Evolutionary conservation across 92 coral and sea anemone genomes (phyloP).

Genomic region (Zoanthus sociatus): DNA sequence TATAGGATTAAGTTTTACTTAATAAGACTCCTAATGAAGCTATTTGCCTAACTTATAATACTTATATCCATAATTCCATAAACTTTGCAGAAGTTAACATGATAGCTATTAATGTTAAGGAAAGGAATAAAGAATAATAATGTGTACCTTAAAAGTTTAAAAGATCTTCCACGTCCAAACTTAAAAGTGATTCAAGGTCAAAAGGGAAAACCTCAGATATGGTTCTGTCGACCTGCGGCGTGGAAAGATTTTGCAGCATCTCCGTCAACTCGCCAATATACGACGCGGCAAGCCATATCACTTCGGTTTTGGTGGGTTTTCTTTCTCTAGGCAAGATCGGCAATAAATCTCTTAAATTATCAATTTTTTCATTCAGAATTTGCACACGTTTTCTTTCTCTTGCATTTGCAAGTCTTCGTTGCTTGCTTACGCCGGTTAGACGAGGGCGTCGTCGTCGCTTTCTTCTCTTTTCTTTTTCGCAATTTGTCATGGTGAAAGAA

Average conservation of each 20-base stretch:
- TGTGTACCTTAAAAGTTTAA: constrained; percentile 56
- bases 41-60: no score
- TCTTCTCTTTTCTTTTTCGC: constrained; percentile 66
- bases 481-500: neutral
- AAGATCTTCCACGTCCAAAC: constrained; percentile 60
- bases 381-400: constrained; percentile 90
- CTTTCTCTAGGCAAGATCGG: constrained; percentile 78
- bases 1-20: no score
- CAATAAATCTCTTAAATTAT: constrained; percentile 72
- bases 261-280: constrained; percentile 68
- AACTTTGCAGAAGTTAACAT: neutral
- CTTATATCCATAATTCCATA: no score
- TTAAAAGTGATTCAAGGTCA: constrained; percentile 59
- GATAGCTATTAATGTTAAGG: neutral
- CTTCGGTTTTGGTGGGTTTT: constrained; percentile 85
- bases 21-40: no score
- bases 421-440: constrained; percentile 87
- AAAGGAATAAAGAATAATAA: neutral
- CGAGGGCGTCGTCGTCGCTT: constrained; percentile 79
- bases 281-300: constrained; percentile 86
- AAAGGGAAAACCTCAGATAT: neutral
- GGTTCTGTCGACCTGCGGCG: constrained; percentile 19
- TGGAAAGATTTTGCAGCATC: constrained; percentile 41
- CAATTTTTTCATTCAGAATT: constrained; percentile 77
- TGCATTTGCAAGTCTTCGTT: constrained; percentile 86